Percentiles rank a stretch among this genome's conserved stretches.
Conservation (phyloP, 2,888 invertebrate species). For the Teleogryllus oceanicus region DNA sequence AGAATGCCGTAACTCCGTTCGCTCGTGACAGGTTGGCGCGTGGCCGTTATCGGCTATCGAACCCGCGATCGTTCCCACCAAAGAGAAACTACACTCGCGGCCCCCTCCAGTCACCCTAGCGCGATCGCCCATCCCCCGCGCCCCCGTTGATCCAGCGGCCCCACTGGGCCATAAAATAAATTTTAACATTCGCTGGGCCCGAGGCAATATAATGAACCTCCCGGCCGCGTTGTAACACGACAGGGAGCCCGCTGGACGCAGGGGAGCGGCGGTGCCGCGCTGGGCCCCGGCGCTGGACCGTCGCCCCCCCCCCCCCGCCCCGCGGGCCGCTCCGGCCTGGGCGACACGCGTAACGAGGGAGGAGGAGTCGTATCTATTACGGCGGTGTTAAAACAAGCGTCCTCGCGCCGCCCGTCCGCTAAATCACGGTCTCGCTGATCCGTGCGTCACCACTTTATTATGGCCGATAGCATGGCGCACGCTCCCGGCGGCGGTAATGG, state of each 20-base stretch:
- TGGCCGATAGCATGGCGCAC: background rate
- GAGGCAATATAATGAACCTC: background rate
- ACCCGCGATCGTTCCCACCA: background rate
- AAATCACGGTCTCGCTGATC: background rate
- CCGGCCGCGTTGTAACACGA: background rate
- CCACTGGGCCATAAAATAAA: slow-evolving; percentile 1
- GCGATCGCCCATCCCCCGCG: background rate
- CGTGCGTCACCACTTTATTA: background rate
- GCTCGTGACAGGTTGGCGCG: no score
- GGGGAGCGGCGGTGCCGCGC: background rate
- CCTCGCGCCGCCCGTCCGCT: background rate
- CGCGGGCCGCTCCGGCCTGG: background rate
- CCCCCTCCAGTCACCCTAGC: background rate
- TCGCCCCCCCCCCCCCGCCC: background rate
- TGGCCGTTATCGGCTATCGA: background rate
- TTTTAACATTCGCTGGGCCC: slow-evolving; percentile 1
- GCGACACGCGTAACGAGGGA: slow-evolving; percentile 8
- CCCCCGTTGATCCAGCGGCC: background rate
- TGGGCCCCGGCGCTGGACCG: background rate
- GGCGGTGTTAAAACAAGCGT: slow-evolving; percentile 18
- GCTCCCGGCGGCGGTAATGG: no score
- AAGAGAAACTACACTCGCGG: background rate
- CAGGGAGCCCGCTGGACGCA: background rate
- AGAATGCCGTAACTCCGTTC: no score
- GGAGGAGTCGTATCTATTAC: slow-evolving; percentile 1